phyloP scores from a whole-genome alignment of 2,113 vertebrate species.

The Microcebus jonahi region DNA sequence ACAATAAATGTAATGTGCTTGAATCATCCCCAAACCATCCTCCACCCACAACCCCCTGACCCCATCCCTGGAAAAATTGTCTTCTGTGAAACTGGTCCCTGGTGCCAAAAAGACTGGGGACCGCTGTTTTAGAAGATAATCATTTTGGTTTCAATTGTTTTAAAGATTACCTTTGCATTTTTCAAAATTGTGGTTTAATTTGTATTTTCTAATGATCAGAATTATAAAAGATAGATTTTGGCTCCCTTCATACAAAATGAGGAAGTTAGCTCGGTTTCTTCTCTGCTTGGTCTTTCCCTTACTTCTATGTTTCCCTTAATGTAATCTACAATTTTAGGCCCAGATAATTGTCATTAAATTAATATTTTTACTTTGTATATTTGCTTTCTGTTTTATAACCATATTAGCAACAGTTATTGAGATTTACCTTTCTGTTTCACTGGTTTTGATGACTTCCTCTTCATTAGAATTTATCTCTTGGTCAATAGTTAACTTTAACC shows the following conservation, averaged over 20 bases:
- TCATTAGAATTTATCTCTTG: not conserved
- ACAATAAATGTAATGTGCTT: too few species aligned
- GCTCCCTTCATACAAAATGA: not conserved
- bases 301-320: not conserved
- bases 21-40: too few species aligned
- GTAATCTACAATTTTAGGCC: not conserved
- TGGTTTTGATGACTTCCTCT: not conserved
- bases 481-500: not conserved
- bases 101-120: too few species aligned
- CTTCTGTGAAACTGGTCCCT: too few species aligned
- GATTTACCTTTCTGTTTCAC: not conserved
- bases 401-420: not conserved
- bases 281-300: not conserved
- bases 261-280: not conserved
- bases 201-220: not conserved
- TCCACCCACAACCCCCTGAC: too few species aligned
- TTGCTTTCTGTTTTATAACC: not conserved
- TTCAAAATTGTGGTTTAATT: slow-evolving; percentile 10
- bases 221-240: not conserved
- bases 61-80: too few species aligned
- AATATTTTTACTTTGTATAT: not conserved
- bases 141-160: not conserved
- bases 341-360: not conserved
- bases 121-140: not conserved
- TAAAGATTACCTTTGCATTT: not conserved